A percentile compares a stretch with the other conserved stretches of the same genome.
Evolutionary conservation across 53 echinoderm and acorn worm species (phyloP).

Genomic region (Zoroaster sp.): DNA sequence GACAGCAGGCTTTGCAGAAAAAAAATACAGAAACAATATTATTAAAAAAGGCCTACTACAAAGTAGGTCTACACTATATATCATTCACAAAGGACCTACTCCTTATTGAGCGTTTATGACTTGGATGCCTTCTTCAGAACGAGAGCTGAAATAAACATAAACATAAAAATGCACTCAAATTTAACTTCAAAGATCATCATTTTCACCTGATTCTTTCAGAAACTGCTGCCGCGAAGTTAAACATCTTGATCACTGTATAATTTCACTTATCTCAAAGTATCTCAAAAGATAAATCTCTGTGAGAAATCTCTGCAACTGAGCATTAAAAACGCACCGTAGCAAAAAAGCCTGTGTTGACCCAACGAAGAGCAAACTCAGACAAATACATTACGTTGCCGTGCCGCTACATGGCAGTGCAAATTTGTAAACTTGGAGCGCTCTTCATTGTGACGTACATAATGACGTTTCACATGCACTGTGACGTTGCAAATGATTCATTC

Average conservation of each 20-base stretch:
- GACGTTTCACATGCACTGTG: background rate
- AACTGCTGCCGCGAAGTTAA: constrained; percentile 12
- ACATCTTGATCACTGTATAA: constrained; percentile 18
- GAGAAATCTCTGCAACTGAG: background rate
- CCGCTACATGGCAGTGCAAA: background rate
- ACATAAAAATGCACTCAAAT: no score
- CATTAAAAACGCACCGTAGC: constrained; percentile 7
- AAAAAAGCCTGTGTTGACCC: constrained; percentile 30
- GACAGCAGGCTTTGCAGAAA: no score
- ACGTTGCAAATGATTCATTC: no score
- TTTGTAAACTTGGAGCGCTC: background rate
- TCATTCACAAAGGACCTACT: no score
- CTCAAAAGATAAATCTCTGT: background rate
- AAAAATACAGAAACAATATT: no score
- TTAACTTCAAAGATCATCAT: no score
- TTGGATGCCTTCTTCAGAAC: no score
- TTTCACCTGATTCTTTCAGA: constrained; percentile 38
- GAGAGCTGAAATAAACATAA: no score
- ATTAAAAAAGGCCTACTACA: no score
- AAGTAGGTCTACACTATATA: no score
- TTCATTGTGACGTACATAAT: background rate
- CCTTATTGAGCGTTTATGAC: no score
- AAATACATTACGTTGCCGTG: background rate
- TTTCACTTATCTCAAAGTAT: background rate
- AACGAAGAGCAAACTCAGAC: constrained; percentile 43